Evolutionary conservation across 1,140 invertebrate species (phyloP).

Genomic region (Panonychus citri): DNA sequence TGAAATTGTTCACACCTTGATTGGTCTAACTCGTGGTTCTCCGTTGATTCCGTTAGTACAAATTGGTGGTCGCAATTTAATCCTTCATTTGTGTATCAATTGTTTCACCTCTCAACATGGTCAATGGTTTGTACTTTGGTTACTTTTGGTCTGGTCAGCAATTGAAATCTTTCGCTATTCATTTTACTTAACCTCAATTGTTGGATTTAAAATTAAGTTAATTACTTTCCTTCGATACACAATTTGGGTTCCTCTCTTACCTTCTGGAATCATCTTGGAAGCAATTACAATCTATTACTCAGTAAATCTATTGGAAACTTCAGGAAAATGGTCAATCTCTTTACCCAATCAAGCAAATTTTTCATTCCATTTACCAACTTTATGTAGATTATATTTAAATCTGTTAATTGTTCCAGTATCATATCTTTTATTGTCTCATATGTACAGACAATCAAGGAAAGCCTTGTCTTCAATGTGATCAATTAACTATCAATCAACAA

Average conservation of each 20-base stretch:
- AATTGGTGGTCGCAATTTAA: neutral
- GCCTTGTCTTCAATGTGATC: neutral
- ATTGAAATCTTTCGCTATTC: slow-evolving; percentile 72
- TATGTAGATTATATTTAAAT: slow-evolving; percentile 46
- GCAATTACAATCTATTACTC: slow-evolving; percentile 29
- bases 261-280: slow-evolving; percentile 64
- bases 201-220: slow-evolving; percentile 45
- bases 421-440: neutral
- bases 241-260: slow-evolving; percentile 77
- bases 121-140: neutral
- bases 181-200: slow-evolving; percentile 48
- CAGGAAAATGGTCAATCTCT: slow-evolving; percentile 42
- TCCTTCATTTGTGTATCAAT: neutral
- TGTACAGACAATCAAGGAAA: neutral
- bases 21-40: slow-evolving; percentile 62
- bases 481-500: too few relatives aligned
- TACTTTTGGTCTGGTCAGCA: slow-evolving; percentile 53
- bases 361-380: slow-evolving; percentile 55
- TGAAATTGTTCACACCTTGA: slow-evolving; percentile 66
- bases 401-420: slow-evolving; percentile 24
- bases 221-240: slow-evolving; percentile 81
- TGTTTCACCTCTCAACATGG: neutral
- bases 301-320: slow-evolving; percentile 71
- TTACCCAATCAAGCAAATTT: slow-evolving; percentile 65
- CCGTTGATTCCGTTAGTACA: slow-evolving; percentile 21